Evolutionary conservation across 2,113 vertebrate species (phyloP).

Genomic region (Periophthalmus modestus): DNA sequence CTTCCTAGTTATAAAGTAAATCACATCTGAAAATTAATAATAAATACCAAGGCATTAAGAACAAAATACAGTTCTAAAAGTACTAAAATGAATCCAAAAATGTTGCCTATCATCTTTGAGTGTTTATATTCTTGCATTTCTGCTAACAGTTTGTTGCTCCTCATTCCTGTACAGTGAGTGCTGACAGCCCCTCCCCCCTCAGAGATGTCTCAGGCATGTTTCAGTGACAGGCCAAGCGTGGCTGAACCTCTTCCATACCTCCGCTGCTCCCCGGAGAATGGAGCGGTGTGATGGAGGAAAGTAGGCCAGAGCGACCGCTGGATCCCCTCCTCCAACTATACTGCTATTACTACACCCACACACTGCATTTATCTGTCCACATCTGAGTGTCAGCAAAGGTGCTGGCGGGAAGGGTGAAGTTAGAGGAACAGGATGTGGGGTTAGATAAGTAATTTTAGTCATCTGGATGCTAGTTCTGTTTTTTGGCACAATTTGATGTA

Average conservation of each 20-base stretch:
- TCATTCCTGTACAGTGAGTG: conserved; percentile 37
- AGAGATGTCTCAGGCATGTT: conserved; percentile 49
- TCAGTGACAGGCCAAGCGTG: conserved; percentile 68
- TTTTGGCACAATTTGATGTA: background rate
- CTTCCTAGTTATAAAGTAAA: too few relatives aligned
- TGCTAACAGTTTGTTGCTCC: conserved; percentile 16
- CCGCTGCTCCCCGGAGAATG: conserved; percentile 58
- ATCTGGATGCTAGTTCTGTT: too few relatives aligned
- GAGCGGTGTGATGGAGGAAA: conserved; percentile 62
- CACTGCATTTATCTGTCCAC: conserved; percentile 54
- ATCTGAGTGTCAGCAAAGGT: conserved; percentile 12
- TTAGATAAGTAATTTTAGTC: background rate
- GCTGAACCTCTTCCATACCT: conserved; percentile 60
- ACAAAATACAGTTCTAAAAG: too few relatives aligned
- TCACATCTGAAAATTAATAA: too few relatives aligned
- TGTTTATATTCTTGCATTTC: background rate
- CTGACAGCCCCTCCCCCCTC: conserved; percentile 26
- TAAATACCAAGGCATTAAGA: too few relatives aligned
- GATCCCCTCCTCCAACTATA: conserved; percentile 29
- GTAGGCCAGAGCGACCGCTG: conserved; percentile 67
- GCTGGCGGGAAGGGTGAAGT: background rate
- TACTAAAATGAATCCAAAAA: too few relatives aligned
- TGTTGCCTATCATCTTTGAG: too few relatives aligned
- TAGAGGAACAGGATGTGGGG: background rate
- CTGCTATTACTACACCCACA: conserved; percentile 18